A percentile compares a stretch with the other conserved stretches of the same genome.
These are phyloP conservation scores for Centropyge bicolor DNA, from an alignment of 2,797 vertebrate species.

Conservation along the genomic window DNA sequence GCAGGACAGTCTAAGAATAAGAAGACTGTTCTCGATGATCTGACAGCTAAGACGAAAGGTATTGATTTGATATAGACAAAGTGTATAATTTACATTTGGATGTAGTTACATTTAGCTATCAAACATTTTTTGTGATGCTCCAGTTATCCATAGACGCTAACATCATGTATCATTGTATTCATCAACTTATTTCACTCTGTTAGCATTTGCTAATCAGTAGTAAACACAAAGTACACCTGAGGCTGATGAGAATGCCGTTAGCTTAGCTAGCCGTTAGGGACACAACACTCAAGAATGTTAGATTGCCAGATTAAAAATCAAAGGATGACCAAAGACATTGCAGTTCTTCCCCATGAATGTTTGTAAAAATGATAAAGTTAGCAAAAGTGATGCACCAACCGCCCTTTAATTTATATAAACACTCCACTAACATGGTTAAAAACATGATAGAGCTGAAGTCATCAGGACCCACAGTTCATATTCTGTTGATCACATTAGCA, in stretches of 20 bases:
- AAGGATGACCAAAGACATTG: no score
- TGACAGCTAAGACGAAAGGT: not conserved
- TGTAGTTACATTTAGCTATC: not conserved
- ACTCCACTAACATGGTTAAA: slow-evolving; percentile 1
- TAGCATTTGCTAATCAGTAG: not conserved
- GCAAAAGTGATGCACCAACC: not conserved
- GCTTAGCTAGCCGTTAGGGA: not conserved
- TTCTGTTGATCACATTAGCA: slow-evolving; percentile 36
- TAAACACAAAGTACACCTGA: not conserved
- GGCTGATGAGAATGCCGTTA: not conserved
- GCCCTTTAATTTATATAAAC: not conserved
- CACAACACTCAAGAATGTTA: no score
- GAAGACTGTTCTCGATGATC: not conserved
- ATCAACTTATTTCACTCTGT: not conserved
- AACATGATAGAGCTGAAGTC: not conserved
- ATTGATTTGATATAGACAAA: not conserved
- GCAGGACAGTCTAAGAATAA: not conserved
- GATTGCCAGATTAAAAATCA: no score
- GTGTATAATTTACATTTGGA: not conserved
- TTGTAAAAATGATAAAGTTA: not conserved
- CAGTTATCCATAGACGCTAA: no score
- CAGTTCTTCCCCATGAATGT: not conserved
- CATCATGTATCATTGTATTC: not conserved
- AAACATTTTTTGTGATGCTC: not conserved
- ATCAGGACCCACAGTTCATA: slow-evolving; percentile 14